phyloP scores from a whole-genome alignment of 2,113 vertebrate species.

The Dipodomys spectabilis region DNA sequence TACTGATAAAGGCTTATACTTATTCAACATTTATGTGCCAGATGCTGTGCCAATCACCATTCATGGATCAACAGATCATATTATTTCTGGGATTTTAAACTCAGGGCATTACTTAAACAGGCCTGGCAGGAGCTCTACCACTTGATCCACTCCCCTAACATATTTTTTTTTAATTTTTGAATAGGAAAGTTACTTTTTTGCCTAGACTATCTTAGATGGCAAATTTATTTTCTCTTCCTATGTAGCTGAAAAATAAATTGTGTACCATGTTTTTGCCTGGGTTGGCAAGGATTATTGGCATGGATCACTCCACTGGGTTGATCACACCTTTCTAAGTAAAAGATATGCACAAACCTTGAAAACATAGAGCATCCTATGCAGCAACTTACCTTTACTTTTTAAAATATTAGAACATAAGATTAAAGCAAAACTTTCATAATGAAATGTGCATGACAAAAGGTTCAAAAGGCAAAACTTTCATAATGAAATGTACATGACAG shows the following conservation, averaged over 20 bases:
- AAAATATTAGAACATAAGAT: background rate
- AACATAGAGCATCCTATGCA: background rate
- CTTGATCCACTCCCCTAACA: too few relatives aligned
- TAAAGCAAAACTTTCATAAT: background rate
- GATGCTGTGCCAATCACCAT: background rate
- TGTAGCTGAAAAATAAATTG: too few relatives aligned
- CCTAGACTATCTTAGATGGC: too few relatives aligned
- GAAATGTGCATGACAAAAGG: background rate
- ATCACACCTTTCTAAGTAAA: conserved; percentile 21
- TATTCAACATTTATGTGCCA: conserved; percentile 10
- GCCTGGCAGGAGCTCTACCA: too few relatives aligned
- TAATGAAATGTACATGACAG: background rate
- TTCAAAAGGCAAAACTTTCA: conserved; percentile 18
- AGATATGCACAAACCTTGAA: conserved; percentile 1
- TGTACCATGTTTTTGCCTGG: too few relatives aligned
- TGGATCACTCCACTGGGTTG: too few relatives aligned
- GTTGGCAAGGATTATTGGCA: too few relatives aligned
- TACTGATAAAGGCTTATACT: background rate
- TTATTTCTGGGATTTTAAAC: background rate
- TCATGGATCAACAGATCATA: background rate
- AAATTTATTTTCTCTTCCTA: too few relatives aligned
- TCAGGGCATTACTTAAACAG: too few relatives aligned
- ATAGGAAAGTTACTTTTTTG: too few relatives aligned
- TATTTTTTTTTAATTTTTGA: too few relatives aligned
- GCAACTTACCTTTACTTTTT: background rate